Conservation (phyloP, 2,888 invertebrate genomes). For the Aporophyla nigra region DNA sequence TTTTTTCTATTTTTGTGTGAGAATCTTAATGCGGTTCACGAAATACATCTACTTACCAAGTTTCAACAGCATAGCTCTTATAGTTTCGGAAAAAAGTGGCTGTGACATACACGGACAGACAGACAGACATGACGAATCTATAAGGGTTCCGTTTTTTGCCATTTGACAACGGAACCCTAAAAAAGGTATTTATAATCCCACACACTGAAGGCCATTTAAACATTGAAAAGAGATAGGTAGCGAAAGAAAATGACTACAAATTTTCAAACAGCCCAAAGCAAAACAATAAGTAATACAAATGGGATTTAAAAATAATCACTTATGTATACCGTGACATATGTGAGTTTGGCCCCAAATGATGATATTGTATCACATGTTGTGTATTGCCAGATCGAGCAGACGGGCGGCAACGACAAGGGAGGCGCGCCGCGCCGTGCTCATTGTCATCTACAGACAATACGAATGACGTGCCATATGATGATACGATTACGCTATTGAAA, state of each 20-base stretch:
- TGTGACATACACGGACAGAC: too few relatives aligned
- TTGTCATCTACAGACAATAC: constrained; percentile 27
- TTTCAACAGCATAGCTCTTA: too few relatives aligned
- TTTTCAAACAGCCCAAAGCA: background rate
- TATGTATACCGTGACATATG: constrained; percentile 47
- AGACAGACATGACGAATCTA: too few relatives aligned
- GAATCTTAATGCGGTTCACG: too few relatives aligned
- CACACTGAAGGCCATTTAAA: background rate
- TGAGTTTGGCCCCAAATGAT: constrained; percentile 31
- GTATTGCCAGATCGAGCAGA: constrained; percentile 38
- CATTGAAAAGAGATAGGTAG: background rate
- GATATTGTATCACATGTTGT: constrained; percentile 47
- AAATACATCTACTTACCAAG: too few relatives aligned
- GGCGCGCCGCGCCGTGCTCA: constrained; percentile 16
- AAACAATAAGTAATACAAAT: background rate
- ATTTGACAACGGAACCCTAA: too few relatives aligned
- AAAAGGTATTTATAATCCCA: too few relatives aligned
- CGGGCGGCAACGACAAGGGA: constrained; percentile 38
- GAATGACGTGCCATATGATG: constrained; percentile 44
- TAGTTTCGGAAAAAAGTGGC: too few relatives aligned
- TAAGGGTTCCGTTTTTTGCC: too few relatives aligned
- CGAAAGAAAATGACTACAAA: background rate
- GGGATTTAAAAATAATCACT: constrained; percentile 12
- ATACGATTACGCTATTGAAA: constrained; percentile 51
- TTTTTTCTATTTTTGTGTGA: too few relatives aligned